Conservation (phyloP, 2,888 invertebrate genomes). For the Phortica magna region DNA sequence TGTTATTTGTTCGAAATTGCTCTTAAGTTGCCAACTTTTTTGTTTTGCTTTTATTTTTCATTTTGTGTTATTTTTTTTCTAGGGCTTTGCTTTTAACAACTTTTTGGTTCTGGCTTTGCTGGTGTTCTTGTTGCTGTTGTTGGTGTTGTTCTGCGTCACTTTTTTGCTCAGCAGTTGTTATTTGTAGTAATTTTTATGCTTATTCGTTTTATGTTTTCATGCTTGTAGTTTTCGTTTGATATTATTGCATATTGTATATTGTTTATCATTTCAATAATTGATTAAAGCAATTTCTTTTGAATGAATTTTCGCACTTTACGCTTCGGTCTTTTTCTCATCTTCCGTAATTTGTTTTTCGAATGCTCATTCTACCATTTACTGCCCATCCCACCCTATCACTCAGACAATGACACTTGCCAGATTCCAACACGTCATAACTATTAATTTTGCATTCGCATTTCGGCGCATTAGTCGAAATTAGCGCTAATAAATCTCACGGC, state of each 20-base stretch:
- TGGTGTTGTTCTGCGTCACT: not conserved
- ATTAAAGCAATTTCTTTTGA: constrained; percentile 48
- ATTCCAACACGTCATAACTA: constrained; percentile 33
- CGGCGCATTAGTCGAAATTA: constrained; percentile 54
- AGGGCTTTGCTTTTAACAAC: not conserved
- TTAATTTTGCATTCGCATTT: constrained; percentile 36
- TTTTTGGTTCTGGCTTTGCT: constrained; percentile 36
- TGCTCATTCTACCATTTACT: not conserved
- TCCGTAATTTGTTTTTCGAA: not conserved
- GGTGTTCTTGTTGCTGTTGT: constrained; percentile 30
- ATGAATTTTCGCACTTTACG: not conserved
- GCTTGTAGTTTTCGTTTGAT: constrained; percentile 43
- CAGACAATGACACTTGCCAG: not conserved
- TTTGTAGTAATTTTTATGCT: constrained; percentile 26
- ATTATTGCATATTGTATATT: constrained; percentile 47
- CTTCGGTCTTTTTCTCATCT: not conserved
- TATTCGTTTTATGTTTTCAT: constrained; percentile 28
- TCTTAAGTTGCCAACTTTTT: constrained; percentile 58
- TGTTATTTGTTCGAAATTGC: constrained; percentile 59
- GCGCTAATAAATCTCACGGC: constrained; percentile 59
- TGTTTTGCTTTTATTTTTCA: constrained; percentile 34
- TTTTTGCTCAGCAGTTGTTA: not conserved
- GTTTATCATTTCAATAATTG: constrained; percentile 53
- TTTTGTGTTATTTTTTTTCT: constrained; percentile 18
- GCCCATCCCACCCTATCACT: not conserved